Evolutionary conservation across 2,797 vertebrate species (phyloP), one percentile per base, ranked within the genome.

Genomic region (Euphonia xanthogaster): DNA sequence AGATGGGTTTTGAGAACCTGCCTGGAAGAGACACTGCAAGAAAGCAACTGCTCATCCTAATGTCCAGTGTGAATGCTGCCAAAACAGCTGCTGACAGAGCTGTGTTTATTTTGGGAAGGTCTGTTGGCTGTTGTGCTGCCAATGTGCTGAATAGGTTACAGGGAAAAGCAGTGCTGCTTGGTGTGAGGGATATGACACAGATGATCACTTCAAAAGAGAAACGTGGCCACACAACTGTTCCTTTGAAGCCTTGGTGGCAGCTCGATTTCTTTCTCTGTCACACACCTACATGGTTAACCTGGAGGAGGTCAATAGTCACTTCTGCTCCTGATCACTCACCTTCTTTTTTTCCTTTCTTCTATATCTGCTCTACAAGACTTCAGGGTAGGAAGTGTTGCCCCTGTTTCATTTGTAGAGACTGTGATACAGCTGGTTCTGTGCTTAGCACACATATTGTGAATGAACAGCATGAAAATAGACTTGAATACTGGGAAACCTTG

Each of bases 21-120:
- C 62, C 25, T 87, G 71, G 51, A 85, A 82, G 63, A 80, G 58
- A 80, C 75, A 45, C 37, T 67, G 28, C 68, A 72, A 67, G 79
- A 74, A 84, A 81, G 39, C 67, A 90, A 77, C 63, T 58, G 74
- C 67, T 83, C 51, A 47, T 80, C 58, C 72, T 77, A 28, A 71
- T 15, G 67, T 76, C 78, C 50, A 33, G 10, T 21, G n/a, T 53
- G 57, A 87, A 58, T 45, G 25, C 66, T 93, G 83, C 88, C 77
- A 74, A 61, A 78, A 60, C 71, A 86, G 78, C 60, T 90, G 79
- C 65, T 92, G 81, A 78, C 31, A 91, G 83, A 91, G 42, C 95
- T 82, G 45, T 81, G 81, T 82, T 90, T 89, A 89, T 96, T 95
- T 96, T 74, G 45, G 71, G 61, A 90, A 92, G 40, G 24, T 88